Evolutionary conservation across 2,797 vertebrate genomes (phyloP).

Genomic region (Diceros bicornis): DNA sequence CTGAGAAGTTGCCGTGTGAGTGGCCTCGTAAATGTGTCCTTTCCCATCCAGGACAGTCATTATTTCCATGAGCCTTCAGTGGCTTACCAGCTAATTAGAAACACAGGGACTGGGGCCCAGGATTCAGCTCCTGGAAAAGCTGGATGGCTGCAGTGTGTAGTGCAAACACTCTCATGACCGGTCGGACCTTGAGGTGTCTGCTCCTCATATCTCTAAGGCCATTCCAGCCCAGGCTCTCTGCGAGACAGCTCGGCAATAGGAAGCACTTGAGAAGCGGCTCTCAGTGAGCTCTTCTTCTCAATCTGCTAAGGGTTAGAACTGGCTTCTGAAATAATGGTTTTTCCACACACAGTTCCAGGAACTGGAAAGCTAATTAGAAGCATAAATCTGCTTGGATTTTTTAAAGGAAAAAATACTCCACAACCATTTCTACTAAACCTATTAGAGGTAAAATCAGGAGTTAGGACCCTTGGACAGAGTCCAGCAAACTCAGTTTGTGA

Average conservation of each 20-base stretch:
- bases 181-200: not conserved
- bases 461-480: not conserved
- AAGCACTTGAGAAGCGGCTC: not conserved
- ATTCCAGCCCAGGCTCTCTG: not conserved
- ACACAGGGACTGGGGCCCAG: not conserved
- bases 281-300: not conserved
- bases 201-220: not conserved
- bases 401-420: not conserved
- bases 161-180: not conserved
- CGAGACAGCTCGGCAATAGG: not conserved
- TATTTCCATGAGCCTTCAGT: not conserved
- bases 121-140: not conserved
- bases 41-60: not conserved
- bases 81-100: not conserved
- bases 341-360: slow-evolving; percentile 41
- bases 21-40: not conserved
- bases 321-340: slow-evolving; percentile 11
- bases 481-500: not conserved
- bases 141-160: not conserved
- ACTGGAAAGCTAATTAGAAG: slow-evolving; percentile 41
- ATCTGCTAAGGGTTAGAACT: not conserved
- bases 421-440: slow-evolving; percentile 15
- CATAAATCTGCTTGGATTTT: not conserved
- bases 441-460: slow-evolving; percentile 12
- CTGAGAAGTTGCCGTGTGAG: not conserved